phyloP scores from a whole-genome alignment of 2,888 invertebrate species.

The Microctonus brassicae region DNA sequence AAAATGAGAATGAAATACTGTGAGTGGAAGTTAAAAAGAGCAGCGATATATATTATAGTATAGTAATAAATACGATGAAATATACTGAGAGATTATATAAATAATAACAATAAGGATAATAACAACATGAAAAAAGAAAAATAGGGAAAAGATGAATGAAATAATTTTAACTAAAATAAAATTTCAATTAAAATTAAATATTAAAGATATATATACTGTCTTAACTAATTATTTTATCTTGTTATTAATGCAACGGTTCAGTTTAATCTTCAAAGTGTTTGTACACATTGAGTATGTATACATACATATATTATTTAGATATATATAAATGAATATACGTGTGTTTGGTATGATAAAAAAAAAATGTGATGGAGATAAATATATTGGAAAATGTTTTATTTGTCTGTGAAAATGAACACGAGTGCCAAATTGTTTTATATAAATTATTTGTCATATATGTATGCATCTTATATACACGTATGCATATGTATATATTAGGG shows the following conservation, averaged over 20 bases:
- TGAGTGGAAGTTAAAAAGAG: constrained; percentile 5
- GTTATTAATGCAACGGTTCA: constrained; percentile 1
- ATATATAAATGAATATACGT: neutral
- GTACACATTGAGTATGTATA: neutral
- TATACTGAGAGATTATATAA: neutral
- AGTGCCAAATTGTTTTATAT: neutral
- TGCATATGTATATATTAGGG: neutral
- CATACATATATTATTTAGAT: too few species aligned
- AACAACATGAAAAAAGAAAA: neutral
- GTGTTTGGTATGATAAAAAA: neutral
- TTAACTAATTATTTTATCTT: neutral
- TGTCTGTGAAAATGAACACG: neutral
- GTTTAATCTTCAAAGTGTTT: constrained; percentile 8
- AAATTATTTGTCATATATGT: too few species aligned
- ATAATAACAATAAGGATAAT: neutral
- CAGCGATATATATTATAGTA: neutral
- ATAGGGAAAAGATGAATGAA: neutral
- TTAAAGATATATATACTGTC: neutral
- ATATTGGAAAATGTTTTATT: constrained; percentile 26
- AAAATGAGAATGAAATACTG: neutral
- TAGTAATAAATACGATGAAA: neutral
- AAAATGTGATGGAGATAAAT: neutral
- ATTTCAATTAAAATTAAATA: neutral
- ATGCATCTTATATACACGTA: neutral
- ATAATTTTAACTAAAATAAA: constrained; percentile 9